Base-by-base conservation (phyloP, 2,888 invertebrate species). In the Balanococcus diminutus region DNA sequence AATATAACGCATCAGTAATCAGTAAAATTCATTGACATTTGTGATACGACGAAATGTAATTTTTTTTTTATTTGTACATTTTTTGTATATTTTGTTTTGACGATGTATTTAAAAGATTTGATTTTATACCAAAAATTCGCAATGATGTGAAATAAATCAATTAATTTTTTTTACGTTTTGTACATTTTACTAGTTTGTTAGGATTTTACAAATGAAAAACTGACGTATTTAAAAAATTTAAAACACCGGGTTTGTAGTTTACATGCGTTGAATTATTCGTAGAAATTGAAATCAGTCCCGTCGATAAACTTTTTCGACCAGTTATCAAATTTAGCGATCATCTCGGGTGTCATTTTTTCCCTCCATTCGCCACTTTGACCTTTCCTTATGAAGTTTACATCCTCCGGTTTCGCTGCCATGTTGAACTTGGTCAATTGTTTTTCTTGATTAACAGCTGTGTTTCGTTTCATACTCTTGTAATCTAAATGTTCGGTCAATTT, bases 101-200 rank as follows among this genome's bases (percentile, higher is more conserved):
- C 75, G n/a, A 32, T 67, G 61, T 67, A 31, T 75, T 32, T 0
- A 19, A 75, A 32, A 75, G 31, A 32, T 32, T 75, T 75, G 75
- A 75, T 75, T 75, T 75, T 75, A 75, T 75, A 75, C 75, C 75
- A 75, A 75, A 75, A 75, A 75, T 75, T 75, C 36, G 75, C 75
- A 32, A 75, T 19, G 8, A n/a, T 75, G 75, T 32, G 75, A 75
- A 75, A 75, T 75, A 75, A 75, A 75, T 32, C 32, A 32, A 72
- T 75, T 75, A 2, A 14, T 67, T 75, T 75, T 75, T 75, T 75
- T 25, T 75, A 32, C 19, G 28, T 75, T 56, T 19, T 56, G 56
- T 11, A 19, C 28, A 67, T 11, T n/a, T 1, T 28, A 67, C 25
- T 28, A 1, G 4, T 25, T 11, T n/a, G 5, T 25, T 28, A 28